A percentile compares a stretch with the other conserved stretches of the same genome.
These are phyloP conservation scores for Napeogenes inachia DNA, from an alignment of 2,888 invertebrate species.

Conservation along the genomic window DNA sequence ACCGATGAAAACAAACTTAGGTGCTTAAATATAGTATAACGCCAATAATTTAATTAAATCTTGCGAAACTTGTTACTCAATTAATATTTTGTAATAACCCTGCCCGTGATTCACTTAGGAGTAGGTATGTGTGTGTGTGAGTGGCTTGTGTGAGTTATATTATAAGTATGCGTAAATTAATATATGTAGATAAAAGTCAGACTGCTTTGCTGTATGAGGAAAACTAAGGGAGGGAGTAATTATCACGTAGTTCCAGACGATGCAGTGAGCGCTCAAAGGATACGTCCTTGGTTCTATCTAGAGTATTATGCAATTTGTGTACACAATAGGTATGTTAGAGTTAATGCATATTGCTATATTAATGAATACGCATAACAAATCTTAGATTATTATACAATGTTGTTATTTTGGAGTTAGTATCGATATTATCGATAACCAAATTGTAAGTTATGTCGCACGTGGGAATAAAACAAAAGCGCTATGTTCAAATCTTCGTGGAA, in stretches of 20 bases:
- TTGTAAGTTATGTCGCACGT: not conserved
- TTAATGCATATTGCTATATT: not conserved
- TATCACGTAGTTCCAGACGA: constrained; percentile 1
- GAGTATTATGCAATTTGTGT: constrained; percentile 4
- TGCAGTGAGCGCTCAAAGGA: constrained; percentile 1
- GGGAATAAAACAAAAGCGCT: constrained; percentile 11
- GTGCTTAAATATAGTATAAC: no score
- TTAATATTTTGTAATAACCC: no score
- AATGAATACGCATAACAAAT: no score
- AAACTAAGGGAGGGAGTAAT: constrained; percentile 1
- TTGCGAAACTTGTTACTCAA: no score
- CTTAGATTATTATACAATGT: no score
- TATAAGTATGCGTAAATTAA: not conserved
- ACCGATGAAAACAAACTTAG: no score
- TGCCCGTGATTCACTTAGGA: no score
- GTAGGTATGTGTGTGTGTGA: no score
- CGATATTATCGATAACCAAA: not conserved
- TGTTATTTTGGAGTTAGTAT: no score
- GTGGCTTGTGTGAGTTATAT: no score
- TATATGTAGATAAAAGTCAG: not conserved
- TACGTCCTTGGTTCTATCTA: not conserved
- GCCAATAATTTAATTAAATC: no score
- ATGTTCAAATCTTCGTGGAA: constrained; percentile 16
- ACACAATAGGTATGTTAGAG: not conserved
- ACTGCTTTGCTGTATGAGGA: not conserved